Evolutionary conservation across 2,797 vertebrate species (phyloP).

Genomic region (Taenioides sp.): DNA sequence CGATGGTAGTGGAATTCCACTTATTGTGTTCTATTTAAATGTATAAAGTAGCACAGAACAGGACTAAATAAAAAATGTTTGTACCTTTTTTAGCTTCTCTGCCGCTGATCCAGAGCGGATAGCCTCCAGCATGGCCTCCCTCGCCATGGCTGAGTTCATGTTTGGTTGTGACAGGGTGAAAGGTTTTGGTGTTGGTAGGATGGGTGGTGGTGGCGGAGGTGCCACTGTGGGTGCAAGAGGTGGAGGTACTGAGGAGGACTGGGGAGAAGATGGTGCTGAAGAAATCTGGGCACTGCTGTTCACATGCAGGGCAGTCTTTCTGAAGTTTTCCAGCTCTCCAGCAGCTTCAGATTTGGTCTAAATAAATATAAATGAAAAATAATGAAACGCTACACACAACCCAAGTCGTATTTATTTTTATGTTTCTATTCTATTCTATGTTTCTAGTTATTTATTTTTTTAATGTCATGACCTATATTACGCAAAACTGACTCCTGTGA

Average conservation of each 20-base stretch:
- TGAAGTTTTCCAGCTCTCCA: slow-evolving; percentile 79
- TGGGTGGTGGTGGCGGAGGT: slow-evolving; percentile 49
- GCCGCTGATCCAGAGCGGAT: slow-evolving; percentile 91
- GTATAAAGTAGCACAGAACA: slow-evolving; percentile 5
- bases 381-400: not conserved
- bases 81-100: slow-evolving; percentile 88
- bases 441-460: no score
- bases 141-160: slow-evolving; percentile 61
- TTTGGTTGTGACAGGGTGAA: slow-evolving; percentile 44
- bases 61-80: not conserved
- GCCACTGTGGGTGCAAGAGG: slow-evolving; percentile 31
- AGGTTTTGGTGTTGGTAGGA: slow-evolving; percentile 40
- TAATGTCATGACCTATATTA: no score
- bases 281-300: slow-evolving; percentile 24
- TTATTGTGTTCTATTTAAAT: not conserved
- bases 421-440: no score
- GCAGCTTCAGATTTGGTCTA: slow-evolving; percentile 87
- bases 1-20: not conserved
- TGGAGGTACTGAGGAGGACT: slow-evolving; percentile 33
- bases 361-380: slow-evolving; percentile 24
- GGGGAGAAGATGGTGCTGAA: slow-evolving; percentile 29
- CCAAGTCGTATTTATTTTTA: no score
- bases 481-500: no score
- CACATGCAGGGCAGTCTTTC: slow-evolving; percentile 47
- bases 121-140: slow-evolving; percentile 88